Conservation (phyloP, 2,888 invertebrate genomes). For the Apantesis nais region DNA sequence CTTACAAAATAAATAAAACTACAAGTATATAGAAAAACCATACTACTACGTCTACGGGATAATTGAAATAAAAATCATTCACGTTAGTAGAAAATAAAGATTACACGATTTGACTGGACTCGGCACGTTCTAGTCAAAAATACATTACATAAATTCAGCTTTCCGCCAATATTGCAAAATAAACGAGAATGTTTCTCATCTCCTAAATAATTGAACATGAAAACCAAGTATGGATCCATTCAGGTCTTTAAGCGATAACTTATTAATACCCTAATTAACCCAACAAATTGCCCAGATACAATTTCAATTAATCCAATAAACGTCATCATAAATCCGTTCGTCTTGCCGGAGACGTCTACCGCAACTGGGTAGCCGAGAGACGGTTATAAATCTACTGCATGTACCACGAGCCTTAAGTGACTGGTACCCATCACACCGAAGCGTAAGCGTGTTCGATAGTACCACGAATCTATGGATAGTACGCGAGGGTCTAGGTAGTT, state of each 20-base stretch:
- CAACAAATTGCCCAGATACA: conserved; percentile 39
- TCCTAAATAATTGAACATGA: not conserved
- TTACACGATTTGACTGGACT: too few relatives aligned
- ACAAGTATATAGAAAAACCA: too few relatives aligned
- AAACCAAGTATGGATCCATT: not conserved
- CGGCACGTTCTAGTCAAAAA: too few relatives aligned
- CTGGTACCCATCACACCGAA: conserved; percentile 54
- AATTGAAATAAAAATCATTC: too few relatives aligned
- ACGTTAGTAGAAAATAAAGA: too few relatives aligned
- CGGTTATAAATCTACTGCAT: conserved; percentile 71
- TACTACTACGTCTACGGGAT: too few relatives aligned
- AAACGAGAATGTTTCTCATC: not conserved
- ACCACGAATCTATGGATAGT: not conserved
- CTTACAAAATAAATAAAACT: too few relatives aligned
- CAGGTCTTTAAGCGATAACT: not conserved
- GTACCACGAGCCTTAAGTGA: conserved; percentile 59
- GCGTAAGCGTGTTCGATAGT: conserved; percentile 22
- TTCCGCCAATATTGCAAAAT: too few relatives aligned
- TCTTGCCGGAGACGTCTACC: conserved; percentile 61
- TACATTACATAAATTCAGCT: too few relatives aligned
- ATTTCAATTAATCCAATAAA: conserved; percentile 64
- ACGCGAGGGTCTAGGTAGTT: conserved; percentile 5
- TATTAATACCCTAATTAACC: conserved; percentile 12
- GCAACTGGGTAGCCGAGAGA: conserved; percentile 62
- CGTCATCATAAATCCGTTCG: conserved; percentile 68